phyloP scores from a whole-genome alignment of 2,888 invertebrate species.

The Thecocarcelia acutangulata region DNA sequence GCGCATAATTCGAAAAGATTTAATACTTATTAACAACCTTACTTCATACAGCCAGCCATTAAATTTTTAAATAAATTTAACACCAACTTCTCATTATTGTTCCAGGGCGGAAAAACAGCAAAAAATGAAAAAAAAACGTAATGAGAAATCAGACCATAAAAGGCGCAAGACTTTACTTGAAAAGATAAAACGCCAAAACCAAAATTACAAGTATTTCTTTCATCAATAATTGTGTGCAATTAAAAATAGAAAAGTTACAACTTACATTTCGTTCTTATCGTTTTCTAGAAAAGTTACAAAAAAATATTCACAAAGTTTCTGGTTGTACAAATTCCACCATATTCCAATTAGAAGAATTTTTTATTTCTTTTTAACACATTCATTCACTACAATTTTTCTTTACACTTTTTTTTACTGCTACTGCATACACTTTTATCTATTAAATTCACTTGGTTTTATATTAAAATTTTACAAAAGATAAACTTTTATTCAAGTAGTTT shows the following conservation, averaged over 20 bases:
- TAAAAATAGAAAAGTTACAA: conserved; percentile 8
- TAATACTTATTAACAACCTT: too few species aligned
- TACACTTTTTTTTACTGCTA: conserved; percentile 29
- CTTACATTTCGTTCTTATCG: conserved; percentile 55
- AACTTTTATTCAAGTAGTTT: conserved; percentile 13
- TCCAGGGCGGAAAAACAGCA: conserved; percentile 11
- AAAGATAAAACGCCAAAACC: neutral
- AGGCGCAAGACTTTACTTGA: conserved; percentile 48
- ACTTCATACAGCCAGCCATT: conserved; percentile 8
- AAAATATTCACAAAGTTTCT: conserved; percentile 25
- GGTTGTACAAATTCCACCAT: conserved; percentile 39
- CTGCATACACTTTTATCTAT: conserved; percentile 18
- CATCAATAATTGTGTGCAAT: neutral
- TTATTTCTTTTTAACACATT: conserved; percentile 47
- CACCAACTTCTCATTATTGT: neutral
- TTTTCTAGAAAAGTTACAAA: conserved; percentile 9
- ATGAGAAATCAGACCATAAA: conserved; percentile 39
- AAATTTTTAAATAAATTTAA: neutral
- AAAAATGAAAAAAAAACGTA: conserved; percentile 6
- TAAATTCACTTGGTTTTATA: conserved; percentile 8
- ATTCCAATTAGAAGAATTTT: conserved; percentile 53
- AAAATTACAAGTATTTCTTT: neutral
- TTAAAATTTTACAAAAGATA: conserved; percentile 13
- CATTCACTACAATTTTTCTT: conserved; percentile 40
- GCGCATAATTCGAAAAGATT: too few species aligned